phyloP scores from a whole-genome alignment of 2,797 vertebrate genomes.

The Peromyscus aztecus region DNA sequence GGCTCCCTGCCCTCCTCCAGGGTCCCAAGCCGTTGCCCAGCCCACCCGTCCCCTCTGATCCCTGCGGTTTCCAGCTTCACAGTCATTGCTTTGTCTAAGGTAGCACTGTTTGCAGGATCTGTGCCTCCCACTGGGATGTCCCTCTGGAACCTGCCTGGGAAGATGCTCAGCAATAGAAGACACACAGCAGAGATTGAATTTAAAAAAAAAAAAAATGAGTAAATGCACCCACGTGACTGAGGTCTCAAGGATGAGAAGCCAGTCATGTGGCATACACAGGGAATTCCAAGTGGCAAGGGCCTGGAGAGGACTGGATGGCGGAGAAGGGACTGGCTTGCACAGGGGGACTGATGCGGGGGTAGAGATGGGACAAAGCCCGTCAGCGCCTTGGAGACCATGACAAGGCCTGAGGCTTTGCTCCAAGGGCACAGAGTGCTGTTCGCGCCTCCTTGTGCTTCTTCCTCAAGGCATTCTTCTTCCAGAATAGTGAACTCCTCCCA shows the following conservation, averaged over 20 bases:
- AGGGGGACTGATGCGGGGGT: background rate
- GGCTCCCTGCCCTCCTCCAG: background rate
- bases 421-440: no score
- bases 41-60: background rate
- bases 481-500: fast-evolving
- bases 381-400: no score
- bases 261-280: background rate
- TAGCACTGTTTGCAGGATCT: background rate
- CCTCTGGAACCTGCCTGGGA: background rate
- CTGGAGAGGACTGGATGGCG: background rate
- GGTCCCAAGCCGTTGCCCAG: background rate
- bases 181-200: background rate
- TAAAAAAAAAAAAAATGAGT: background rate
- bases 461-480: background rate
- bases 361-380: background rate
- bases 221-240: background rate
- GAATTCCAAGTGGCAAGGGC: background rate
- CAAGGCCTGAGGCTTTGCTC: background rate
- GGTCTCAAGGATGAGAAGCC: background rate
- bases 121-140: background rate
- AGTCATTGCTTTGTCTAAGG: background rate
- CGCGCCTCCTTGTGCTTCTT: fast-evolving
- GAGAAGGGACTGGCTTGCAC: no score
- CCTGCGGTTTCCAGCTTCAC: background rate
- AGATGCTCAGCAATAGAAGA: background rate